Evolutionary conservation across 1,140 invertebrate genomes (phyloP).

Genomic region (Hylaeus volcanicus): DNA sequence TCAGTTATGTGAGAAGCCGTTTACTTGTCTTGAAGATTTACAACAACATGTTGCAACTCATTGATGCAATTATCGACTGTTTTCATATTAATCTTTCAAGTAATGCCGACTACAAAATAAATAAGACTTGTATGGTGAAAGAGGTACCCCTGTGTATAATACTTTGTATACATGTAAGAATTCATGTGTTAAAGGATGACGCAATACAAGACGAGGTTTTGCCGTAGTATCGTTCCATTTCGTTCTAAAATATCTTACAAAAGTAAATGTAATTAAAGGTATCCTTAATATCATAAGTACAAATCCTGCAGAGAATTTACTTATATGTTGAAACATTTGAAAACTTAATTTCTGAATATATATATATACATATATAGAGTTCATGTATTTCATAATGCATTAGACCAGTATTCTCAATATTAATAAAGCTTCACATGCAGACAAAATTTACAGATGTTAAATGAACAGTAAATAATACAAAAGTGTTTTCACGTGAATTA

Average conservation of each 20-base stretch:
- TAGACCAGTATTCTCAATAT: background rate
- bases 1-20: constrained; percentile 75
- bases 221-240: background rate
- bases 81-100: background rate
- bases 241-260: background rate
- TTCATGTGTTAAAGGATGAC: background rate
- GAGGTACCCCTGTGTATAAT: background rate
- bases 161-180: background rate
- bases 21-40: constrained; percentile 69
- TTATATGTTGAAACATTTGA: background rate
- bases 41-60: constrained; percentile 76
- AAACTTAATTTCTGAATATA: background rate
- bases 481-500: background rate
- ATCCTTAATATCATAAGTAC: background rate
- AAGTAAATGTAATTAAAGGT: background rate
- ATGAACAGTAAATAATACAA: background rate
- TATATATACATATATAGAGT: background rate
- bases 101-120: background rate
- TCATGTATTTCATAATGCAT: background rate
- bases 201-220: background rate
- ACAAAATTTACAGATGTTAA: background rate
- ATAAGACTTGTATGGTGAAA: background rate
- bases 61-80: constrained; percentile 51
- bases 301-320: background rate
- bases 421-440: background rate